A percentile compares a stretch with the other conserved stretches of the same genome.
These are phyloP conservation scores for Nephrotoma appendiculata DNA, from an alignment of 2,888 invertebrate genomes.

Conservation along the genomic window DNA sequence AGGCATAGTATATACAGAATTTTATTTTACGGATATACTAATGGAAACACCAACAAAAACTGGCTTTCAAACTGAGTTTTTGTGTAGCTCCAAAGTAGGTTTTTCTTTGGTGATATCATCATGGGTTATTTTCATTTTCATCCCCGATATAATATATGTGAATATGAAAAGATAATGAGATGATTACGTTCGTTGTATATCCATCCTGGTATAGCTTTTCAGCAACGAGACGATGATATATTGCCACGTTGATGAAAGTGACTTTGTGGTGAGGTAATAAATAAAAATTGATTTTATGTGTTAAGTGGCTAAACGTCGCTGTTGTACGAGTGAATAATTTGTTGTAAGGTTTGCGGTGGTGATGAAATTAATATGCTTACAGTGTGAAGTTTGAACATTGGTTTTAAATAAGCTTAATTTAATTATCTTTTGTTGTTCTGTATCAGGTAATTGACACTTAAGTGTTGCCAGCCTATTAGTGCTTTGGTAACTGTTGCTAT, in stretches of 20 bases:
- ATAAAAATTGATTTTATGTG: background rate
- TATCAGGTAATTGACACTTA: no score
- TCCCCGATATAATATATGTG: background rate
- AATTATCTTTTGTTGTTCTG: no score
- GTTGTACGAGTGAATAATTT: background rate
- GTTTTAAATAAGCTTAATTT: background rate
- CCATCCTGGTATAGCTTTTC: background rate
- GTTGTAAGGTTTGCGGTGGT: background rate
- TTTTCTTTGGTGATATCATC: background rate
- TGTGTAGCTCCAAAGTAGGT: background rate
- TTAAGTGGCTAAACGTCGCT: background rate
- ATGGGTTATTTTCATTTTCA: background rate
- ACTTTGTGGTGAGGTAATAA: background rate
- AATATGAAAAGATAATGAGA: background rate
- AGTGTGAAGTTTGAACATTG: background rate
- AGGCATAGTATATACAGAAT: background rate
- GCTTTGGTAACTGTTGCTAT: no score
- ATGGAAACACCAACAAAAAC: background rate
- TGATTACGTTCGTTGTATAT: background rate
- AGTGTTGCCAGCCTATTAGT: no score
- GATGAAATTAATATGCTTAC: background rate
- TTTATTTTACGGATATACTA: background rate
- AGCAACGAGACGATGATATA: background rate
- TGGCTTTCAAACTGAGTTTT: background rate
- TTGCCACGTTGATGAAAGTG: background rate